These are phyloP conservation scores for Pseudomugil gertrudae DNA, from an alignment of 2,797 vertebrate genomes.

Conservation along the genomic window DNA sequence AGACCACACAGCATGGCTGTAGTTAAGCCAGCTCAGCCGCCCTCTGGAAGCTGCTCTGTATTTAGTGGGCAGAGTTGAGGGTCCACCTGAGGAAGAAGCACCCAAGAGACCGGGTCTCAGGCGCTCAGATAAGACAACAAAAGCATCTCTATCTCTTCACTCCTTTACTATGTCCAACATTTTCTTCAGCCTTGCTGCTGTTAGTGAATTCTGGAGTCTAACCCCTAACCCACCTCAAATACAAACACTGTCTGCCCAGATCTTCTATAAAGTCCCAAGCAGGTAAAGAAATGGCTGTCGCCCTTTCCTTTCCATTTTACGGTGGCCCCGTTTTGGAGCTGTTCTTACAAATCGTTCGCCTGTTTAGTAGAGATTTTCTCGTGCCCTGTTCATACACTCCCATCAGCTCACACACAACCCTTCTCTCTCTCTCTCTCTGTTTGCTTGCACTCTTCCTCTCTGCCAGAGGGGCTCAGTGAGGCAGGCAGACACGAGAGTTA, in stretches of 20 bases:
- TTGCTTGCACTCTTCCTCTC: conserved; percentile 47
- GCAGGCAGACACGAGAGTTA: conserved; percentile 70
- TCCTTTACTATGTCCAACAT: conserved; percentile 35
- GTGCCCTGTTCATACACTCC: conserved; percentile 69
- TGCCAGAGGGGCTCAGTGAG: conserved; percentile 77
- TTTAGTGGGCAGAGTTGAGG: conserved; percentile 37
- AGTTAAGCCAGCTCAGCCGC: conserved; percentile 59
- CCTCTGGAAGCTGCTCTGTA: conserved; percentile 56
- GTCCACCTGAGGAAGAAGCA: conserved; percentile 48
- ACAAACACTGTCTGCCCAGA: conserved; percentile 22
- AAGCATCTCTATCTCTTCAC: conserved; percentile 49
- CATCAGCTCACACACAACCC: conserved; percentile 66
- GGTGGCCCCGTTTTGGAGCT: conserved; percentile 49
- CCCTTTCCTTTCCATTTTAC: conserved; percentile 56
- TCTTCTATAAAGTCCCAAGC: conserved; percentile 50
- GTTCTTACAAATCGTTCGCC: conserved; percentile 59
- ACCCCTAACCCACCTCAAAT: conserved; percentile 23
- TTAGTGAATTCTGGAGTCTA: conserved; percentile 28
- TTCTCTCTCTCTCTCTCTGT: conserved; percentile 31
- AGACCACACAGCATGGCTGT: conserved; percentile 85
- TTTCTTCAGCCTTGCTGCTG: conserved; percentile 33
- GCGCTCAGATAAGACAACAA: conserved; percentile 36
- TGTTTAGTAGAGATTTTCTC: conserved; percentile 69
- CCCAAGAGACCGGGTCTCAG: conserved; percentile 44
- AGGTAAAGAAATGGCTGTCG: conserved; percentile 24